phyloP scores from a whole-genome alignment of 2,888 invertebrate species.

The Nymphalis c-album region DNA sequence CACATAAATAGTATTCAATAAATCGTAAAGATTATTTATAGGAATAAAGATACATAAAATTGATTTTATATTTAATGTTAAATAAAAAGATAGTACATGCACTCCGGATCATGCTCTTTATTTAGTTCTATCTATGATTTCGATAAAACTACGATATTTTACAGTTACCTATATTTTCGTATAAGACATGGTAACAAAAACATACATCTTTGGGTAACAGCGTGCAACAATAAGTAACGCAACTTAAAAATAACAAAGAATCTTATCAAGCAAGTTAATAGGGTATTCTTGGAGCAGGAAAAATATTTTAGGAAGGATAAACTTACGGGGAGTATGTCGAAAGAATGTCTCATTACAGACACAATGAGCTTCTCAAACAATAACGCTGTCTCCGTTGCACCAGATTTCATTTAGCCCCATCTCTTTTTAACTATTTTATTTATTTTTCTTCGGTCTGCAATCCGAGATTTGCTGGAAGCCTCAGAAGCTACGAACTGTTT shows the following conservation, averaged over 20 bases:
- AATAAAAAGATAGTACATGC: too few relatives aligned
- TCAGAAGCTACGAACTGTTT: slow-evolving; percentile 15
- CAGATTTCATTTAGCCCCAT: slow-evolving; percentile 45
- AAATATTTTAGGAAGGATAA: slow-evolving; percentile 13
- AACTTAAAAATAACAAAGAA: slow-evolving; percentile 9
- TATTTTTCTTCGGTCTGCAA: slow-evolving; percentile 36
- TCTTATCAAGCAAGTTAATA: slow-evolving; percentile 3
- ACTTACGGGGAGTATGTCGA: slow-evolving; percentile 22
- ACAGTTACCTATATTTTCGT: too few relatives aligned
- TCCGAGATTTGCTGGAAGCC: slow-evolving; percentile 39
- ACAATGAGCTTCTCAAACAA: slow-evolving; percentile 38
- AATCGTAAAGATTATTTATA: too few relatives aligned
- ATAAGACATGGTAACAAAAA: too few relatives aligned
- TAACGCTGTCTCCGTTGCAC: slow-evolving; percentile 43
- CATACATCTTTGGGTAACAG: background rate
- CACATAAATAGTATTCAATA: too few relatives aligned
- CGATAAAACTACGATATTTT: too few relatives aligned
- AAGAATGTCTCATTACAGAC: slow-evolving; percentile 45
- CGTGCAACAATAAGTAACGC: background rate
- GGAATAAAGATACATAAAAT: too few relatives aligned
- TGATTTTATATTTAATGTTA: too few relatives aligned
- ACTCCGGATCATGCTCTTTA: too few relatives aligned
- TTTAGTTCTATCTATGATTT: too few relatives aligned
- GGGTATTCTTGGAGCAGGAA: background rate
- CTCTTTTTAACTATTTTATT: slow-evolving; percentile 40